Percentiles rank a stretch among this genome's conserved stretches.
These are phyloP conservation scores for Meiosimyza decipiens DNA, from an alignment of 2,888 invertebrate genomes.

Conservation along the genomic window DNA sequence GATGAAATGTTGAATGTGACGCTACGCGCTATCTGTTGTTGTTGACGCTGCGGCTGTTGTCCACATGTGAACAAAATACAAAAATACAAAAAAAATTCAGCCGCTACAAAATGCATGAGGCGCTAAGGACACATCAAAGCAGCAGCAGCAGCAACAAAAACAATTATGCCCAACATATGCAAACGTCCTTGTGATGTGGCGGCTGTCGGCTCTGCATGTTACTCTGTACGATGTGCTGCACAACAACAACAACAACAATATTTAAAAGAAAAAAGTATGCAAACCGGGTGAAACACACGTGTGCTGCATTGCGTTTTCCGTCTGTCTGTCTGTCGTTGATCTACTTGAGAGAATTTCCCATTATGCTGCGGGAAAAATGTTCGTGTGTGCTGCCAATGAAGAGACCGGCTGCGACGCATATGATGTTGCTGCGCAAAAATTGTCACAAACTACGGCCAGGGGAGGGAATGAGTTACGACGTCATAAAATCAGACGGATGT, in stretches of 20 bases:
- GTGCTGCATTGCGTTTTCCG: constrained; percentile 11
- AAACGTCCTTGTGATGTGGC: constrained; percentile 32
- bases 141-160: constrained; percentile 45
- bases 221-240: neutral
- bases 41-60: constrained; percentile 10
- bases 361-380: neutral
- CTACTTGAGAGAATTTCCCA: no score
- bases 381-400: no score
- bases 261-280: no score
- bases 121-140: constrained; percentile 11
- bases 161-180: constrained; percentile 14
- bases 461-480: constrained; percentile 27
- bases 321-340: no score
- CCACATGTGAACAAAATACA: neutral
- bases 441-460: neutral
- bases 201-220: neutral
- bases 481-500: constrained; percentile 27
- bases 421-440: neutral
- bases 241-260: constrained; percentile 12
- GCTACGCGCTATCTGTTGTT: neutral
- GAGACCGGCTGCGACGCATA: no score
- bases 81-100: neutral
- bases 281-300: constrained; percentile 28
- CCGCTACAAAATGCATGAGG: neutral
- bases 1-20: neutral